A percentile compares a stretch with the other conserved stretches of the same genome.
These are phyloP conservation scores for Pygoscelis antarcticus DNA, from an alignment of 2,113 vertebrate genomes.

Conservation along the genomic window DNA sequence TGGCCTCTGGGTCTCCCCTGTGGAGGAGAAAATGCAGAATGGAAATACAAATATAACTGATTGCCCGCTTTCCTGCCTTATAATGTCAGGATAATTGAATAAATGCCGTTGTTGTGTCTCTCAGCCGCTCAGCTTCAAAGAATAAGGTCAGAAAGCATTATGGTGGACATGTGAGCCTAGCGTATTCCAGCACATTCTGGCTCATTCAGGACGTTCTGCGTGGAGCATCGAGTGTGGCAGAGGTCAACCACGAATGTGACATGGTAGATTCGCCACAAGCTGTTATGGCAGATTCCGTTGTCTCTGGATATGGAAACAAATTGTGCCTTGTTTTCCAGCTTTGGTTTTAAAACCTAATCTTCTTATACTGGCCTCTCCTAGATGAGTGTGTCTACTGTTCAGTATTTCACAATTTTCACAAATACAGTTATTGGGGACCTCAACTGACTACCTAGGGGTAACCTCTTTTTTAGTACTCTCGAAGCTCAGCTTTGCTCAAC, in stretches of 20 bases:
- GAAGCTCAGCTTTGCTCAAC: neutral
- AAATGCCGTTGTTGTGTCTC: neutral
- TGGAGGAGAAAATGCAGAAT: neutral
- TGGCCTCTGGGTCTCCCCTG: neutral
- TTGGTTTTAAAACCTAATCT: neutral
- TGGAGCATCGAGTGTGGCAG: rapidly evolving
- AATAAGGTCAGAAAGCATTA: neutral
- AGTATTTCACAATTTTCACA: neutral
- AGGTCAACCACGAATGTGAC: rapidly evolving
- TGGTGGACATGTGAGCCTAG: neutral
- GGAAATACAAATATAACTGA: neutral
- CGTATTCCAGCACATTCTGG: rapidly evolving
- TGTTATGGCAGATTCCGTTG: neutral
- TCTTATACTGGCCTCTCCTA: neutral
- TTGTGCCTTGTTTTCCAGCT: neutral
- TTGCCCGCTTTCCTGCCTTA: neutral
- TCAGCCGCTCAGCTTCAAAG: neutral
- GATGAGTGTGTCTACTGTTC: neutral
- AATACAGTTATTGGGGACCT: neutral
- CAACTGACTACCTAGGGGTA: neutral
- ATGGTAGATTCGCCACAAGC: rapidly evolving
- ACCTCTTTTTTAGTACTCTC: neutral
- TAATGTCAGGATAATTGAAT: neutral
- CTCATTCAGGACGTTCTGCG: rapidly evolving
- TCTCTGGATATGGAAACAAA: neutral